phyloP scores from a whole-genome alignment of 2,797 vertebrate species.

The Anolis apletophallus region DNA sequence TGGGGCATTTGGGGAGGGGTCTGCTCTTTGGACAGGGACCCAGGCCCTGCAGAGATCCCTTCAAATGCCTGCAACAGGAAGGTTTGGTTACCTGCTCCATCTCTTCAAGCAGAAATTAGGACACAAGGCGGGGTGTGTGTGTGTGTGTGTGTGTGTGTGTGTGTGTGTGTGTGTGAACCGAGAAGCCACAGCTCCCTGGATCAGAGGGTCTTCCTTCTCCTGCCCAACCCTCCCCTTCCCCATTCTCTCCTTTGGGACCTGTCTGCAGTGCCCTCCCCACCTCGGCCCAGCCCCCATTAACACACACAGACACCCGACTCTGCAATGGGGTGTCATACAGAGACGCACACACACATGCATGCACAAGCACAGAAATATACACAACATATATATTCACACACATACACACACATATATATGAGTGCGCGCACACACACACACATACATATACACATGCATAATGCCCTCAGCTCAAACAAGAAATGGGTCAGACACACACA shows the following conservation, averaged over 20 bases:
- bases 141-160: accelerated
- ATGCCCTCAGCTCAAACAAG: too few relatives aligned
- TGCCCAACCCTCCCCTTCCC: too few relatives aligned
- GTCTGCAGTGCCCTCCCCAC: too few relatives aligned
- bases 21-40: background rate
- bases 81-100: background rate
- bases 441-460: too few relatives aligned
- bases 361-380: too few relatives aligned
- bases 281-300: background rate
- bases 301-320: accelerated
- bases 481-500: too few relatives aligned
- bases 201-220: background rate
- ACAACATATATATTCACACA: too few relatives aligned
- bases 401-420: too few relatives aligned
- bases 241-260: background rate
- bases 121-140: background rate
- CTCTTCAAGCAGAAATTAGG: background rate
- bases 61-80: too few relatives aligned
- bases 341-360: background rate
- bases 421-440: too few relatives aligned
- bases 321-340: background rate
- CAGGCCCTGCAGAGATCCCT: too few relatives aligned
- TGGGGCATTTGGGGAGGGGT: background rate
- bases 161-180: accelerated
- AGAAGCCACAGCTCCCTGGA: background rate